Conservation (phyloP, 2,888 invertebrate genomes). For the Chrysolina haemoptera region DNA sequence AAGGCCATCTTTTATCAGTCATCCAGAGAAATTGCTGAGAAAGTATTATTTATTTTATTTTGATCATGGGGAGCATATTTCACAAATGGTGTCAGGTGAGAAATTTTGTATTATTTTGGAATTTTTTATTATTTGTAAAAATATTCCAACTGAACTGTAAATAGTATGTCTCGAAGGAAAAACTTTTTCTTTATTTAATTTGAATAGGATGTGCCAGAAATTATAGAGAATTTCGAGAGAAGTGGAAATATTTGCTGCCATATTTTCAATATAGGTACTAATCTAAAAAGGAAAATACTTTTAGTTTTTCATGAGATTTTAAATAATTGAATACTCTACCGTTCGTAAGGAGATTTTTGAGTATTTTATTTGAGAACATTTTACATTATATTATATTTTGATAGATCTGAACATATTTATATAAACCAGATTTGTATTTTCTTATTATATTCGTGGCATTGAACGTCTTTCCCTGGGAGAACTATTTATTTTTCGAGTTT, state of each 20-base stretch:
- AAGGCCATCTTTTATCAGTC: not conserved
- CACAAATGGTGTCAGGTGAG: not conserved
- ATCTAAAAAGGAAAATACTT: too few relatives aligned
- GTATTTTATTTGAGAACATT: not conserved
- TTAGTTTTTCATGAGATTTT: not conserved
- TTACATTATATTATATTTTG: not conserved
- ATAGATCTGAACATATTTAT: conserved; percentile 2
- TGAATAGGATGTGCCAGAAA: not conserved
- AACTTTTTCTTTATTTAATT: not conserved
- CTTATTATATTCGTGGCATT: not conserved
- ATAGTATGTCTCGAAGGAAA: too few relatives aligned
- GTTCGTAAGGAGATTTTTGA: not conserved
- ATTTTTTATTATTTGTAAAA: not conserved
- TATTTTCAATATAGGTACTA: too few relatives aligned
- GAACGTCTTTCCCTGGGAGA: not conserved
- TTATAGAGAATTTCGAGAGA: not conserved
- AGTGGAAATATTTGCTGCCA: not conserved
- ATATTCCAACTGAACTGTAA: not conserved
- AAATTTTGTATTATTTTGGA: not conserved
- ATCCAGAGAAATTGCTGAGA: not conserved
- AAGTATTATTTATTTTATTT: not conserved
- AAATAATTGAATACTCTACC: not conserved
- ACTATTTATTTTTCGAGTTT: not conserved
- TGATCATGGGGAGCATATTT: not conserved
- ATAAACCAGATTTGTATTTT: not conserved